These are phyloP conservation scores for Protaetia brevitarsis DNA, from an alignment of 1,140 invertebrate genomes.

Conservation along the genomic window DNA sequence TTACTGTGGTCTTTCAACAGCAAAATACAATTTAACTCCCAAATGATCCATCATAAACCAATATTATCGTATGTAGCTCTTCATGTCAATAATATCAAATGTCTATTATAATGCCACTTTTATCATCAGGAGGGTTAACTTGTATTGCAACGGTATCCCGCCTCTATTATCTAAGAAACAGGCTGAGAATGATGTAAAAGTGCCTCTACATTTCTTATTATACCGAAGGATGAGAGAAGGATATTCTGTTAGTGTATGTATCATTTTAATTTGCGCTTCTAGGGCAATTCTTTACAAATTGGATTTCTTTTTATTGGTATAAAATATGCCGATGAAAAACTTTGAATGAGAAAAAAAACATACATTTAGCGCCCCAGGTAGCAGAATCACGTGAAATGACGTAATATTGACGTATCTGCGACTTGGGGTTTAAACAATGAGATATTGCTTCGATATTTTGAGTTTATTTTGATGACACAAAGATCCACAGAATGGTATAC, in stretches of 20 bases:
- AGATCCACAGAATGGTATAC: too few relatives aligned
- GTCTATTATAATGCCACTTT: conserved; percentile 31
- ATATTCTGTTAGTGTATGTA: conserved; percentile 67
- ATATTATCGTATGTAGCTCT: conserved; percentile 13
- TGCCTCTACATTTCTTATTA: conserved; percentile 65
- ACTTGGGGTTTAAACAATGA: too few relatives aligned
- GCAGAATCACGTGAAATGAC: too few relatives aligned
- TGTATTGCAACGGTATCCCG: conserved; percentile 56
- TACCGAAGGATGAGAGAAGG: conserved; percentile 78
- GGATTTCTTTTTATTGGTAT: not conserved
- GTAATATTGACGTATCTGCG: too few relatives aligned
- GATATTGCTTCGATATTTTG: too few relatives aligned
- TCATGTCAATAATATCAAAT: not conserved
- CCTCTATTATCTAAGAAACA: conserved; percentile 65
- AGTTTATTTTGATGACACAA: too few relatives aligned
- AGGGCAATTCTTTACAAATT: not conserved
- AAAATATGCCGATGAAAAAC: conserved; percentile 15
- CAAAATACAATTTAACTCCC: conserved; percentile 26
- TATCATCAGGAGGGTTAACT: conserved; percentile 61
- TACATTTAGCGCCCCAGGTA: too few relatives aligned
- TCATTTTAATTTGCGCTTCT: too few relatives aligned
- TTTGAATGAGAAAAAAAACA: too few relatives aligned
- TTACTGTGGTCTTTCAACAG: conserved; percentile 74
- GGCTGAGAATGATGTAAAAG: conserved; percentile 62
- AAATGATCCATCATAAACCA: conserved; percentile 14